These are phyloP conservation scores for Blastomussa wellsi DNA, from an alignment of 92 coral and sea anemone genomes.

Conservation along the genomic window DNA sequence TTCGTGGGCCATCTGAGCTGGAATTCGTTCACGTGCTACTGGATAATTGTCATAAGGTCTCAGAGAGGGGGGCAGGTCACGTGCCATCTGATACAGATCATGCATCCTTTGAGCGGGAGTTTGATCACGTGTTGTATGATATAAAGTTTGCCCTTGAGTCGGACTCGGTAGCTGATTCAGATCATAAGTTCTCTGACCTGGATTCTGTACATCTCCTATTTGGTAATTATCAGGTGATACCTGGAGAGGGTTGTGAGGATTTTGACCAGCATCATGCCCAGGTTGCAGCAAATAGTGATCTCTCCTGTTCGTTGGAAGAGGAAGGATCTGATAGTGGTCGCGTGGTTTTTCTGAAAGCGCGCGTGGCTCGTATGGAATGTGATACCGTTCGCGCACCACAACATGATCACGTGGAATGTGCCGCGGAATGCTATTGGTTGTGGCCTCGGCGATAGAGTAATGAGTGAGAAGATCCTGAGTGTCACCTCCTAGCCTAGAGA, in stretches of 20 bases:
- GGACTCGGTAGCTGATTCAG: conserved; percentile 17
- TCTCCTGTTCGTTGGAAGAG: conserved; percentile 41
- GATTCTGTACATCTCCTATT: conserved; percentile 5
- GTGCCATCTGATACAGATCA: conserved; percentile 25
- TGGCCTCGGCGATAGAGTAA: conserved; percentile 15
- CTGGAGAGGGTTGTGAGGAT: conserved; percentile 15
- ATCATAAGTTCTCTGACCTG: conserved; percentile 12
- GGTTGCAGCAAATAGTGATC: conserved; percentile 32
- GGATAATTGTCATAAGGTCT: conserved; percentile 19
- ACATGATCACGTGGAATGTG: conserved; percentile 49
- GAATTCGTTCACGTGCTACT: conserved; percentile 25
- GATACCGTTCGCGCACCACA: conserved; percentile 42
- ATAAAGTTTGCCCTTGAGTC: conserved; percentile 13
- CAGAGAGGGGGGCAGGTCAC: conserved; percentile 20
- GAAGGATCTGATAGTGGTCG: conserved; percentile 45
- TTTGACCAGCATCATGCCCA: conserved; percentile 14
- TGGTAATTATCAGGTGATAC: conserved; percentile 15
- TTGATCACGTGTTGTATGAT: conserved; percentile 11
- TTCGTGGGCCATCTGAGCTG: not conserved
- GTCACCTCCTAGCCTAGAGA: not conserved
- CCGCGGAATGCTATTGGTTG: conserved; percentile 30
- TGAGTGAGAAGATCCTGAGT: conserved; percentile 28
- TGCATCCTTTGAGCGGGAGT: not conserved
- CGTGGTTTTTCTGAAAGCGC: conserved; percentile 51
- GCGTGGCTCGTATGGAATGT: conserved; percentile 50